These are phyloP conservation scores for Cheirogaleus major DNA, from an alignment of 2,797 vertebrate genomes.

Conservation along the genomic window DNA sequence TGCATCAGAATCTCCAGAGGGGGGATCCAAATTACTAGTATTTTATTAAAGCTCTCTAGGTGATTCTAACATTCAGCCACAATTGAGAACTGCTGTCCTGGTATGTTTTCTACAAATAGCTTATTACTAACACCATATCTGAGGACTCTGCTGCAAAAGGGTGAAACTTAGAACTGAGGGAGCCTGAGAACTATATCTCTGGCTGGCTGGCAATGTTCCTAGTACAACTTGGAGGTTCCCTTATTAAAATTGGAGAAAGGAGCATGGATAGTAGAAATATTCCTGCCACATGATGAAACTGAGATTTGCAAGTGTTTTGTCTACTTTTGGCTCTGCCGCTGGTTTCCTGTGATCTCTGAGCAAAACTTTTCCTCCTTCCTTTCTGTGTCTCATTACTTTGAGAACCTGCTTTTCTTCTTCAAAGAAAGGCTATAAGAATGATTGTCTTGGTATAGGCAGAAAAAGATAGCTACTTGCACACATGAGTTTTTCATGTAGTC, in stretches of 20 bases:
- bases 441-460: neutral
- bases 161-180: neutral
- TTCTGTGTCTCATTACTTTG: neutral
- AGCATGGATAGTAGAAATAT: neutral
- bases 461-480: neutral
- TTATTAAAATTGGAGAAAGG: neutral
- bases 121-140: neutral
- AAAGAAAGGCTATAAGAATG: neutral
- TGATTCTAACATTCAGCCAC: neutral
- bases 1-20: neutral
- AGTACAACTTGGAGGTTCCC: neutral
- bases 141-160: neutral
- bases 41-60: neutral
- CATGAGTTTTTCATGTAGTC: neutral
- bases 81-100: neutral
- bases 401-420: neutral
- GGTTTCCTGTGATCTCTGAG: neutral
- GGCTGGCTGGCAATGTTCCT: neutral
- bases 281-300: neutral
- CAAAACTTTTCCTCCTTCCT: neutral
- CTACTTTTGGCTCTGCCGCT: neutral
- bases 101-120: neutral
- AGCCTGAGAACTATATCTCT: neutral
- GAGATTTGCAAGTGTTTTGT: neutral
- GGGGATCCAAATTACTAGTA: neutral